A percentile compares a stretch with the other conserved stretches of the same genome.
phyloP scores from a whole-genome alignment of 2,113 vertebrate genomes.

The Seriola rivoliana region DNA sequence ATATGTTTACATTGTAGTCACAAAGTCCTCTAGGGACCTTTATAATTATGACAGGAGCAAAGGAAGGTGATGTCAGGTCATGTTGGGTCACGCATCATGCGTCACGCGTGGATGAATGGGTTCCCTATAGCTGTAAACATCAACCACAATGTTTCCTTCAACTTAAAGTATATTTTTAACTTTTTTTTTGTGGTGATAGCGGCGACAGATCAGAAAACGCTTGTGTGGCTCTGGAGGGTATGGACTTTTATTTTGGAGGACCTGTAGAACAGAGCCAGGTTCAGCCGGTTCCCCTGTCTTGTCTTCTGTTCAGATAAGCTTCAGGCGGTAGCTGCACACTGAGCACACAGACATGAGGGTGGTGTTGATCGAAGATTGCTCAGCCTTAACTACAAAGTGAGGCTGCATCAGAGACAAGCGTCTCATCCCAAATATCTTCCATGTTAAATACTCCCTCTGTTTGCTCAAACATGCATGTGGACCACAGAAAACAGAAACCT shows the following conservation, averaged over 20 bases:
- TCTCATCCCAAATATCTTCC: neutral
- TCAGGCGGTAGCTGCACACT: neutral
- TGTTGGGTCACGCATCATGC: too few species aligned
- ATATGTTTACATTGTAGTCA: neutral
- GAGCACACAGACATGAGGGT: neutral
- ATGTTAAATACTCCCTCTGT: neutral
- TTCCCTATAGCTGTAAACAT: too few species aligned
- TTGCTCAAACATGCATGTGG: conserved; percentile 5
- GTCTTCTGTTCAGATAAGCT: neutral
- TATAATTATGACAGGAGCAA: neutral
- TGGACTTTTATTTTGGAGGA: neutral
- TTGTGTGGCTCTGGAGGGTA: too few species aligned
- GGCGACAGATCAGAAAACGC: neutral
- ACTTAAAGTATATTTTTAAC: too few species aligned
- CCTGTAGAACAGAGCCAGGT: neutral
- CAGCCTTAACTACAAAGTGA: neutral
- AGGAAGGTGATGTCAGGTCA: neutral
- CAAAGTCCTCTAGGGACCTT: too few species aligned
- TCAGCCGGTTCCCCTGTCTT: neutral
- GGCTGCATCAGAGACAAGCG: neutral
- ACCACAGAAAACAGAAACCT: neutral
- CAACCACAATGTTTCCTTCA: too few species aligned
- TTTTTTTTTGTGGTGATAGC: too few species aligned
- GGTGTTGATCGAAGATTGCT: neutral
- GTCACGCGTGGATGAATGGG: too few species aligned